phyloP scores from a whole-genome alignment of 1,140 invertebrate genomes.

The Brachystomella parvula region DNA sequence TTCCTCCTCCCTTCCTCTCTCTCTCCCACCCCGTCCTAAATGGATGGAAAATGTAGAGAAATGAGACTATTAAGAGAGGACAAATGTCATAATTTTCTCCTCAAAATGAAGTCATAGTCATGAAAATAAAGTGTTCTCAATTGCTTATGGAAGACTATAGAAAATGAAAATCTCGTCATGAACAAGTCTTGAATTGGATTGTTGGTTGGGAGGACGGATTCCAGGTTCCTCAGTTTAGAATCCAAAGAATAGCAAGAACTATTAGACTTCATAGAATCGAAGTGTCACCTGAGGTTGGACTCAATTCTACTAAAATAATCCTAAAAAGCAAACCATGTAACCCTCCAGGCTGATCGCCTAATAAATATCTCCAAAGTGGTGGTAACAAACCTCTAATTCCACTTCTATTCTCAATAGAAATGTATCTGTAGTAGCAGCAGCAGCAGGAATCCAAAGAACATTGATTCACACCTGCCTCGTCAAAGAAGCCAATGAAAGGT shows the following conservation, averaged over 20 bases:
- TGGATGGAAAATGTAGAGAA: slow-evolving; percentile 30
- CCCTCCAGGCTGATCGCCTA: no score
- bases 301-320: neutral
- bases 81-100: slow-evolving; percentile 37
- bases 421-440: no score
- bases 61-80: slow-evolving; percentile 28
- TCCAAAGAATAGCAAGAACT: neutral
- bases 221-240: neutral
- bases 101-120: slow-evolving; percentile 37
- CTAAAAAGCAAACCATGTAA: no score
- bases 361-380: no score
- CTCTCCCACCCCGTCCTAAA: neutral
- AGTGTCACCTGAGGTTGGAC: neutral
- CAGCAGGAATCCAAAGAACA: no score
- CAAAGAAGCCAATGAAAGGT: no score
- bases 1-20: neutral
- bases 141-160: slow-evolving; percentile 1
- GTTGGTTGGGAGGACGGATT: neutral
- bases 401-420: no score
- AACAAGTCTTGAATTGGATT: slow-evolving; percentile 1
- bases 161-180: slow-evolving; percentile 13
- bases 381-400: no score
- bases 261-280: neutral
- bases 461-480: no score
- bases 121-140: slow-evolving; percentile 31